Base-by-base conservation (phyloP, 2,797 vertebrate genomes). In the Allobates femoralis region DNA sequence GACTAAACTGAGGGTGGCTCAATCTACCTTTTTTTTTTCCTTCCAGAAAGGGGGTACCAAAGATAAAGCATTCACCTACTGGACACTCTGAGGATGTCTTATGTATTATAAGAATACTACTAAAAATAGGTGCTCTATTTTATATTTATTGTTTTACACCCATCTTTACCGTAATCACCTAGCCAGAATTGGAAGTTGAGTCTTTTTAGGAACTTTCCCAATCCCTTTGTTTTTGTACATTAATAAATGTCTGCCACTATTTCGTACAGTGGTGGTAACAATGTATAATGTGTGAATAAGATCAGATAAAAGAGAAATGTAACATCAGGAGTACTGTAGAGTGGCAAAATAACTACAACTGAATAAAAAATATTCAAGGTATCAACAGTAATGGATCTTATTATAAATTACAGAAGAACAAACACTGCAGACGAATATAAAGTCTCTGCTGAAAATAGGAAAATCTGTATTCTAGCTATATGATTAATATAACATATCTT, bases 231-330 rank as follows among this genome's bases (percentile, higher is more conserved):
- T 7, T 46, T 7, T 46, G 41, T 7, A 46, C 5, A 46, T 62
- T 62, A 28, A 62, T 60, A 37, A 62, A 41, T 41, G 21, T 15
- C 1, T 79, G 14, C 71, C 46, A 46, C 21, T 51, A 28, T 23
- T 75, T 3, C 0, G 23, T 66, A 66, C 15, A 18, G 62, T 16
- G 28, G 62, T 30, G 7, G 10, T 19, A 56, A 46, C 7, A 26
- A 73, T 32, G 60, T 16, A 83, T 23, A 11, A 71, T 58, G 60
- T 84, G 30, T 34, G 28, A 41, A 84, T 76, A 64, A 85, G 41
- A 28, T 30, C 14, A 30, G 26, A 30, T 30, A 64, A 5, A 67
- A 67, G 3, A 64, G 62, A 62, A 26, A 30, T 30, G 62, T 64
- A 28, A 64, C 26, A 46, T 7, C 41, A 14, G 60, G 12, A 30